phyloP scores from a whole-genome alignment of 2,113 vertebrate species.

The Pontoporia blainvillei region DNA sequence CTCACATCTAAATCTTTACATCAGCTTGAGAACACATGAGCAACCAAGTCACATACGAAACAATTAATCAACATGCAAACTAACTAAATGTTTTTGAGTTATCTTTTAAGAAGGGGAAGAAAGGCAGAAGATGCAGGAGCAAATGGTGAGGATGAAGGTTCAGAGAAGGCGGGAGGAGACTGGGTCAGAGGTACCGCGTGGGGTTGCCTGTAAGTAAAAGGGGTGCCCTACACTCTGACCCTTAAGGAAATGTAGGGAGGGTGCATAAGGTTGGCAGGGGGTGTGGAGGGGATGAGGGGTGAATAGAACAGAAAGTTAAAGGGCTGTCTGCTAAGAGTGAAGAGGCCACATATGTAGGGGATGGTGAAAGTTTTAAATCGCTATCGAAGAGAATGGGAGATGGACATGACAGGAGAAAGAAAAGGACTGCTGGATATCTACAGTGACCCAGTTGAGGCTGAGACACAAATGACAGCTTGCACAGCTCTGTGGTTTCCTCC shows the following conservation, averaged over 20 bases:
- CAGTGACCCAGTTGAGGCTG: not conserved
- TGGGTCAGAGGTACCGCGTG: accelerated
- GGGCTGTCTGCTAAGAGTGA: not conserved
- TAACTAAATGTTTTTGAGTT: not conserved
- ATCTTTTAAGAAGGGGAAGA: not conserved
- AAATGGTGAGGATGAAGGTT: not conserved
- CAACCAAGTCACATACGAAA: not conserved
- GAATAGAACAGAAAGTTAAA: not conserved
- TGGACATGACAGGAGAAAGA: not conserved
- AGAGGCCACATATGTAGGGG: not conserved
- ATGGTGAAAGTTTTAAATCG: not conserved
- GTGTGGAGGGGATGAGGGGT: no score
- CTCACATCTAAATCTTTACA: not conserved
- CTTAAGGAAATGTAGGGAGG: not conserved
- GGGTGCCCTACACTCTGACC: not conserved
- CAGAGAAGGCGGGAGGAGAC: not conserved
- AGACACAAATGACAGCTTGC: not conserved
- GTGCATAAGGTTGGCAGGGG: accelerated
- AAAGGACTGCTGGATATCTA: not conserved
- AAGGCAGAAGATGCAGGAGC: not conserved
- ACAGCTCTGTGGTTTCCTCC: not conserved
- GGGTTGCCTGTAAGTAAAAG: not conserved
- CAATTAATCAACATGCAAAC: not conserved
- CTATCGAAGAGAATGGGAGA: not conserved
- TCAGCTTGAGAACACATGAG: not conserved